These are phyloP conservation scores for Drosophila burlai DNA, from an alignment of 1,140 invertebrate species.

Conservation along the genomic window DNA sequence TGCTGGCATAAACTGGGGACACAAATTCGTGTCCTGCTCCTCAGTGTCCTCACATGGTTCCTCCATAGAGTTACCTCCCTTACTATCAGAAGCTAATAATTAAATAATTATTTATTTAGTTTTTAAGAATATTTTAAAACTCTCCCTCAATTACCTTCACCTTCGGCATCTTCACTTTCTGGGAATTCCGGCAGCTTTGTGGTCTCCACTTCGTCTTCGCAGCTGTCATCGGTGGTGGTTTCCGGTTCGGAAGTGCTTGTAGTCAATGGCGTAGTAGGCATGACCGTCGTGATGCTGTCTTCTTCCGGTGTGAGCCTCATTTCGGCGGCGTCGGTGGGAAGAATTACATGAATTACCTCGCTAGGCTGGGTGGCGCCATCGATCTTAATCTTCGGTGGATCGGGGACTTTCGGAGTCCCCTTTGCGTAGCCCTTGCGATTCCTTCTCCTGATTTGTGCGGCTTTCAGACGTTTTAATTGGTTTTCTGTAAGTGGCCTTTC, in stretches of 20 bases:
- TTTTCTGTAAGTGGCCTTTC: background rate
- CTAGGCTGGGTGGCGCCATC: conserved; percentile 61
- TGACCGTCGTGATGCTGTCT: conserved; percentile 1
- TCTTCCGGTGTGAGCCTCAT: conserved; percentile 29
- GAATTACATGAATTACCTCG: conserved; percentile 53
- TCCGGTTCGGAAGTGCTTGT: conserved; percentile 32
- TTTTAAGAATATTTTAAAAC: no score
- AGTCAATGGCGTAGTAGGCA: conserved; percentile 18
- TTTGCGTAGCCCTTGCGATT: conserved; percentile 1
- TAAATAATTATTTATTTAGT: background rate
- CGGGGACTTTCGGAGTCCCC: conserved; percentile 40
- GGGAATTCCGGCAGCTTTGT: conserved; percentile 7
- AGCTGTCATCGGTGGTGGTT: conserved; percentile 33
- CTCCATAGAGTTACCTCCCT: background rate
- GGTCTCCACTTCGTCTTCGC: conserved; percentile 41
- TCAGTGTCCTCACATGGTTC: conserved; percentile 57
- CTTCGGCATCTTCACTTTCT: conserved; percentile 20
- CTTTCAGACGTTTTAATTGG: conserved; percentile 17
- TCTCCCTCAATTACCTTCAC: conserved; percentile 20
- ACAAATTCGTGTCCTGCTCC: conserved; percentile 61
- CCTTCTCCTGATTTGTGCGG: background rate
- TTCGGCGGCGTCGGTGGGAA: conserved; percentile 27
- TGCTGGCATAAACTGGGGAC: conserved; percentile 56
- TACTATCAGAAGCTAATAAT: background rate
- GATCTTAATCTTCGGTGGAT: conserved; percentile 56